Evolutionary conservation across 2,797 vertebrate genomes (phyloP).

Genomic region (Allobates femoralis): DNA sequence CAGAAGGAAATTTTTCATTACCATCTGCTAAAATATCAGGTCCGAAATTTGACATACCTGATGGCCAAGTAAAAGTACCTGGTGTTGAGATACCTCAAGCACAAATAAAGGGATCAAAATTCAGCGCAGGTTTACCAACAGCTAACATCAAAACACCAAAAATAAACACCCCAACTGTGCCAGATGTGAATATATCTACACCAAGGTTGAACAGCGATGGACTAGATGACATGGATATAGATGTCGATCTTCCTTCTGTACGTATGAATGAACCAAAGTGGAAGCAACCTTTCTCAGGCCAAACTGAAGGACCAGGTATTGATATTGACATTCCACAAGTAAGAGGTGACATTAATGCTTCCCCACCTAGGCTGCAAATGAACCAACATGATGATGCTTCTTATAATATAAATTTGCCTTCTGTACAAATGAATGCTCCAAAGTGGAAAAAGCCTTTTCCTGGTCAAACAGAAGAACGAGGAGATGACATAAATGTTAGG

Average conservation of each 20-base stretch:
- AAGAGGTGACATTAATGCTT: not conserved
- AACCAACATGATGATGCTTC: constrained; percentile 17
- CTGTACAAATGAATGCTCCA: constrained; percentile 40
- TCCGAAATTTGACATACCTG: constrained; percentile 37
- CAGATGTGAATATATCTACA: constrained; percentile 36
- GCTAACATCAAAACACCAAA: constrained; percentile 32
- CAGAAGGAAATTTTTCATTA: constrained; percentile 38
- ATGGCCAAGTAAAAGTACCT: constrained; percentile 30
- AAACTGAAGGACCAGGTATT: constrained; percentile 41
- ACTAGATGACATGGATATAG: constrained; percentile 44
- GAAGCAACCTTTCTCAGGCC: constrained; percentile 56
- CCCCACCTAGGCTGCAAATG: constrained; percentile 32
- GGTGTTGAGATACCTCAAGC: constrained; percentile 4
- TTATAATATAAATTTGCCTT: constrained; percentile 11
- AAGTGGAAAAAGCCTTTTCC: constrained; percentile 55
- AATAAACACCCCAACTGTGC: constrained; percentile 11
- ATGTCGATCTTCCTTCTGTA: constrained; percentile 35
- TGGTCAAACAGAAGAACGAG: constrained; percentile 50
- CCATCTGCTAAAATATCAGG: constrained; percentile 26
- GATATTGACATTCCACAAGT: constrained; percentile 48
- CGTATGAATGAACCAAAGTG: constrained; percentile 49
- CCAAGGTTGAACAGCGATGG: constrained; percentile 41
- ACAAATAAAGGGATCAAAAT: constrained; percentile 29
- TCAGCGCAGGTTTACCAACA: constrained; percentile 33
- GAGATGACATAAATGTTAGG: constrained; percentile 42